Evolutionary conservation across 2,797 vertebrate genomes (phyloP).

Genomic region (Limnodromus scolopaceus): DNA sequence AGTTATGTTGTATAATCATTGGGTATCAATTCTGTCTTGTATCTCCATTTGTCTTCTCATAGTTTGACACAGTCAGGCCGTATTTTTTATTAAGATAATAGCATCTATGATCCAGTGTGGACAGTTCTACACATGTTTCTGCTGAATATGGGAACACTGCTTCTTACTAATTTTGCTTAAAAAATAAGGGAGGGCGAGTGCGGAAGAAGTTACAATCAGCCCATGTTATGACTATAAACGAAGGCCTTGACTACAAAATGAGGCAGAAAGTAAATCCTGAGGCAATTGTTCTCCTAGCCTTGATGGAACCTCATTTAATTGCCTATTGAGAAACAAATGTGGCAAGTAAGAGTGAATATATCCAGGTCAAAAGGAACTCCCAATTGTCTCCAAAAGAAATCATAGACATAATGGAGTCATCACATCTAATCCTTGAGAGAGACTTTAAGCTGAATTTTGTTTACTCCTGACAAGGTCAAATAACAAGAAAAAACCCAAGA

Average conservation of each 20-base stretch:
- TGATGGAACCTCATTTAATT: neutral
- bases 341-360: neutral
- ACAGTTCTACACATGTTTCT: neutral
- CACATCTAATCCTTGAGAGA: neutral
- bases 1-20: neutral
- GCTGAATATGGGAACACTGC: neutral
- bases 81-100: neutral
- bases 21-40: neutral
- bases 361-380: neutral
- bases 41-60: neutral
- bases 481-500: neutral
- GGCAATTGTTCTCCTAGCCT: neutral
- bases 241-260: neutral
- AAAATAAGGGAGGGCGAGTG: rapidly evolving
- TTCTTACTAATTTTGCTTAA: neutral
- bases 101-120: neutral
- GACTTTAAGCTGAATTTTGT: neutral
- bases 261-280: neutral
- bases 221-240: neutral
- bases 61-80: neutral
- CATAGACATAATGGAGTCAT: neutral
- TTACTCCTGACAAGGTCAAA: neutral
- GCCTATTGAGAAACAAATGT: neutral
- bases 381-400: neutral
- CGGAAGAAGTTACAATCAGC: neutral